phyloP scores from a whole-genome alignment of 2,888 invertebrate species.

The Drosophila borealis region DNA sequence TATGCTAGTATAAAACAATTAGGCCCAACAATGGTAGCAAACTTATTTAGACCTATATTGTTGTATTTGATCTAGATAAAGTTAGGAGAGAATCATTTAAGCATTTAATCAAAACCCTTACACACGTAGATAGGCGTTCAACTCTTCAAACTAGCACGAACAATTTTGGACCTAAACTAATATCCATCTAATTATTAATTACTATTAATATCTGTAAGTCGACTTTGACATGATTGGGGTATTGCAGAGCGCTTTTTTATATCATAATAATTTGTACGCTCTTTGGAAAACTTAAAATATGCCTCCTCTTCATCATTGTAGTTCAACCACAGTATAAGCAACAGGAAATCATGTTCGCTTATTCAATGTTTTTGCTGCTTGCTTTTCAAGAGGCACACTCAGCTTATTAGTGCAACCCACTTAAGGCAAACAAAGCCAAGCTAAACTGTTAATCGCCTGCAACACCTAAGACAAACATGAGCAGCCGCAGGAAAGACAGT shows the following conservation, averaged over 20 bases:
- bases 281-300: neutral
- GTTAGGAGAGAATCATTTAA: neutral
- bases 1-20: neutral
- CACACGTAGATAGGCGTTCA: neutral
- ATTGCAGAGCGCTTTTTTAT: too few species aligned
- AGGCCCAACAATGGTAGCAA: neutral
- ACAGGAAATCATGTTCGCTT: neutral
- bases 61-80: neutral
- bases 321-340: neutral
- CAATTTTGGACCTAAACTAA: too few species aligned
- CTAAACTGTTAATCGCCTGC: constrained; percentile 67
- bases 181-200: too few species aligned
- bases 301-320: neutral
- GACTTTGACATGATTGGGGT: too few species aligned
- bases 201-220: too few species aligned
- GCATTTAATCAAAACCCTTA: neutral
- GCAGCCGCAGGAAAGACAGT: constrained; percentile 27
- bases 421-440: constrained; percentile 67
- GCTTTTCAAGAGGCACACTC: constrained; percentile 41
- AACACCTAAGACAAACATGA: constrained; percentile 67
- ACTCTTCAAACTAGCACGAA: too few species aligned
- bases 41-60: constrained; percentile 4
- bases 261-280: too few species aligned
- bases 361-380: constrained; percentile 25
- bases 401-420: constrained; percentile 66